Evolutionary conservation across 2,797 vertebrate genomes (phyloP).

Genomic region (Emys orbicularis): DNA sequence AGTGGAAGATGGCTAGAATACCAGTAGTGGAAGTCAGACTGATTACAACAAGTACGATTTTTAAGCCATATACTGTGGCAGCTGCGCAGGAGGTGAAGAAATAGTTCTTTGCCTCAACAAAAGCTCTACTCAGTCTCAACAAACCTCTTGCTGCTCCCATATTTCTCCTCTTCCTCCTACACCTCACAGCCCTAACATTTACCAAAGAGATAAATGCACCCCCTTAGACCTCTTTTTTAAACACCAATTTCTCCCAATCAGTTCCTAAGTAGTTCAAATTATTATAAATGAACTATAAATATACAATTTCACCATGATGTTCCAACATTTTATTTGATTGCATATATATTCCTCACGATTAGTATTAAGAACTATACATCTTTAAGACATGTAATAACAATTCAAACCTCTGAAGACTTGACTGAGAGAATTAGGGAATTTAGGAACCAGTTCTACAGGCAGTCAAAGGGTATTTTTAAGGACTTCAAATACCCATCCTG

Average conservation of each 20-base stretch:
- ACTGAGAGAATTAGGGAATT: neutral
- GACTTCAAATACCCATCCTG: conserved; percentile 38
- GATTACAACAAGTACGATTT: conserved; percentile 31
- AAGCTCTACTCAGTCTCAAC: conserved; percentile 13
- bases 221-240: neutral
- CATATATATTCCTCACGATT: neutral
- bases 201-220: neutral
- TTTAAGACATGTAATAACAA: neutral
- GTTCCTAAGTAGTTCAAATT: neutral
- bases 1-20: conserved; percentile 21
- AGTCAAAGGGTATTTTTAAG: conserved; percentile 28
- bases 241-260: neutral
- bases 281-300: neutral
- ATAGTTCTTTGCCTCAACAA: neutral
- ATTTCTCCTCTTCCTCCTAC: neutral
- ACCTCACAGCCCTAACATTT: neutral
- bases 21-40: neutral
- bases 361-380: conserved; percentile 15
- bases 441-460: conserved; percentile 29
- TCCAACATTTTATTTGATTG: neutral
- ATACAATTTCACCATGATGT: neutral
- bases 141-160: neutral
- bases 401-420: neutral
- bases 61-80: conserved; percentile 34
- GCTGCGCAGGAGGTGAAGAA: conserved; percentile 49